Conservation (phyloP, 1,140 invertebrate genomes). For the Zaprionus nigranus region DNA sequence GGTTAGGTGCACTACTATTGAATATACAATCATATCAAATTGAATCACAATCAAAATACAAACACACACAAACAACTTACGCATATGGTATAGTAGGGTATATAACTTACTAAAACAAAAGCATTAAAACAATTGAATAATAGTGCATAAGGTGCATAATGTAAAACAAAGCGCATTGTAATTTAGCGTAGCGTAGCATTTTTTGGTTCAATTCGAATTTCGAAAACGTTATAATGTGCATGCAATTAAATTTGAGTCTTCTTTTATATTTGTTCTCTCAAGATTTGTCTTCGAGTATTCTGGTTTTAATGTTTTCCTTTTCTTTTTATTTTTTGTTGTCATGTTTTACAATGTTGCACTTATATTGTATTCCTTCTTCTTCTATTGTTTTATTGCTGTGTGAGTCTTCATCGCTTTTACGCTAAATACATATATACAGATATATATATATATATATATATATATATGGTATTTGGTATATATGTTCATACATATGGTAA, state of each 20-base stretch:
- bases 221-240: conserved; percentile 54
- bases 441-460: conserved; percentile 19
- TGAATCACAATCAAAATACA: conserved; percentile 42
- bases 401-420: conserved; percentile 47
- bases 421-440: conserved; percentile 24
- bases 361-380: conserved; percentile 70
- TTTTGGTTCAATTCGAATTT: conserved; percentile 54
- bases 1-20: conserved; percentile 55
- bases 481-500: conserved; percentile 47
- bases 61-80: conserved; percentile 79
- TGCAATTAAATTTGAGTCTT: conserved; percentile 40
- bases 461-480: conserved; percentile 9
- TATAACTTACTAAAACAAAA: conserved; percentile 52
- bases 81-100: conserved; percentile 45
- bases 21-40: conserved; percentile 47
- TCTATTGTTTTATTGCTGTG: conserved; percentile 61
- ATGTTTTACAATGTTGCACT: conserved; percentile 83
- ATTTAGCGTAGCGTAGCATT: conserved; percentile 65
- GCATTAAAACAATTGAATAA: conserved; percentile 72
- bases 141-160: conserved; percentile 75
- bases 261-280: conserved; percentile 37
- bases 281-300: conserved; percentile 30
- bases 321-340: conserved; percentile 63
- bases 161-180: conserved; percentile 78
- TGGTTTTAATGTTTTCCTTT: conserved; percentile 28